These are phyloP conservation scores for Muscicapa adusta DNA, from an alignment of 2,113 vertebrate species.

Conservation along the genomic window DNA sequence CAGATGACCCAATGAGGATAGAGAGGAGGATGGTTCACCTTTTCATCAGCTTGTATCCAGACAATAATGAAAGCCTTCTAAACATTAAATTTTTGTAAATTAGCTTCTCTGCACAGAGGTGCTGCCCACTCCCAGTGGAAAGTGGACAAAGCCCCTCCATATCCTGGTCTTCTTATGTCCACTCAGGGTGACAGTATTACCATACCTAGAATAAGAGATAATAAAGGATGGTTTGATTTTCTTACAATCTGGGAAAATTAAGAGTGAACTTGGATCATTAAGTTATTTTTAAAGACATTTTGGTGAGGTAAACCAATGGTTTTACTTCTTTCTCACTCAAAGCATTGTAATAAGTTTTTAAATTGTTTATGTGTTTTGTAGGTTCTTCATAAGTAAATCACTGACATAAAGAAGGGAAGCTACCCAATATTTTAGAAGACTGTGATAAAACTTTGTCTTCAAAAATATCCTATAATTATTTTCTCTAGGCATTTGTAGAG, in stretches of 20 bases:
- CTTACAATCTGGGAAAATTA: background rate
- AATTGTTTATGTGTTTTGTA: constrained; percentile 8
- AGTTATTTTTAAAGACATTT: background rate
- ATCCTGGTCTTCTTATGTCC: background rate
- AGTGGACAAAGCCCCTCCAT: background rate
- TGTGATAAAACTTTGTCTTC: constrained; percentile 75
- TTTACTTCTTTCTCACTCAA: background rate
- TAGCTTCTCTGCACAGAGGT: background rate
- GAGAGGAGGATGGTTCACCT: background rate
- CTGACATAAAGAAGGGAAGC: constrained; percentile 71
- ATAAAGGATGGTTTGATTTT: background rate
- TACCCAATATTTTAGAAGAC: constrained; percentile 74
- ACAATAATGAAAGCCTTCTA: background rate
- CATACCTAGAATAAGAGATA: background rate
- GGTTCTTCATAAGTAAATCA: constrained; percentile 69
- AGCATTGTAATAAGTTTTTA: background rate
- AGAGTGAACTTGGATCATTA: background rate
- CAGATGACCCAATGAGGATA: background rate
- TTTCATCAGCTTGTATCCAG: background rate
- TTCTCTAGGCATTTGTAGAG: constrained; percentile 76
- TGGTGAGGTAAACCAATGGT: background rate
- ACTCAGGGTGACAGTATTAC: background rate
- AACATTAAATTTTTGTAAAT: background rate
- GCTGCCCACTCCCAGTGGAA: background rate
- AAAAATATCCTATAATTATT: constrained; percentile 75